Percentiles rank a stretch among this genome's conserved stretches.
Evolutionary conservation across 1,140 invertebrate species (phyloP).

Genomic region (Dufourea novaeangliae): DNA sequence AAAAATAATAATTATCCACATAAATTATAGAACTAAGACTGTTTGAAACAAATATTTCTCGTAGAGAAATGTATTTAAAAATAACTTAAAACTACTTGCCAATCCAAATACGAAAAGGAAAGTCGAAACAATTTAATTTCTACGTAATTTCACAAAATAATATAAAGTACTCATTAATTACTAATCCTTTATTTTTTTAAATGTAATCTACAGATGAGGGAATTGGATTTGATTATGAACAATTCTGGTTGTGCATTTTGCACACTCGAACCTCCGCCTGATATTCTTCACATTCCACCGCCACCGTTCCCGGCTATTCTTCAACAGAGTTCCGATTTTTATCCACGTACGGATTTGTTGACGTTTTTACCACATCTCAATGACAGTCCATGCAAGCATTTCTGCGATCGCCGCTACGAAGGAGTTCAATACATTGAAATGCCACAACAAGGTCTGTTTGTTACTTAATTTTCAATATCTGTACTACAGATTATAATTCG

Average conservation of each 20-base stretch:
- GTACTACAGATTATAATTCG: no score
- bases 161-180: not conserved
- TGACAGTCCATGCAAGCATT: conserved; percentile 78
- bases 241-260: conserved; percentile 77
- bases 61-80: no score
- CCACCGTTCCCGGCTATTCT: conserved; percentile 89
- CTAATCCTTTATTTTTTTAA: not conserved
- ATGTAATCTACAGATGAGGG: conserved; percentile 58
- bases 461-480: not conserved
- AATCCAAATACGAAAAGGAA: not conserved
- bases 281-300: conserved; percentile 89
- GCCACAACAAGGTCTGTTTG: conserved; percentile 85
- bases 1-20: no score
- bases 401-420: conserved; percentile 81
- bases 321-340: conserved; percentile 77
- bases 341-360: conserved; percentile 67
- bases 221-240: conserved; percentile 68
- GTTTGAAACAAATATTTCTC: no score
- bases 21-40: no score
- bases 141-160: not conserved
- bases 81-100: no score
- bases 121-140: not conserved
- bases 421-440: conserved; percentile 89
- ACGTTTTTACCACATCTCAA: conserved; percentile 71
- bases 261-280: conserved; percentile 90